Base-by-base conservation (phyloP, 2,888 invertebrate species). In the Germaria angustata region DNA sequence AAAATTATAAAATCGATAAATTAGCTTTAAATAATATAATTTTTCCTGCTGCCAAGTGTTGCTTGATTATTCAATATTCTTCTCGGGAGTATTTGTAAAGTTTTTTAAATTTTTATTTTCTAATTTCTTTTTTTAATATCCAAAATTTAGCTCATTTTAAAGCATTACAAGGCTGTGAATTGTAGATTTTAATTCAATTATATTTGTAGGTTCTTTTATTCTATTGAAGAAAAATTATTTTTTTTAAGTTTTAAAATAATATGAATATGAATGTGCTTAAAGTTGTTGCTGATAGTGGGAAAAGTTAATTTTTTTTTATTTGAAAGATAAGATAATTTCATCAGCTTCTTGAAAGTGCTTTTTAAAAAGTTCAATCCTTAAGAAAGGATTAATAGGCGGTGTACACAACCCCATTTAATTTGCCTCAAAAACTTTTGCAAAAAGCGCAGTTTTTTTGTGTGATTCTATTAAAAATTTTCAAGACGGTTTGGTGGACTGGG, bases 151-250 rank as follows among this genome's bases (percentile, higher is more conserved):
- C 89, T 89, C 89, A 89, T 89, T 88, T 89, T 85, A 88, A 89
- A 90, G 89, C 89, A 90, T 88, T 88, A 86, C 89, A 90, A 87
- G 89, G 89, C 89, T 89, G 89, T 89, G 89, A 89, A 88, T 87
- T 88, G 49, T 78, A 75, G 1, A 65, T 36, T 80, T 72, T 51
- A 32, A n/a, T 39, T 39, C 9, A 17, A 44, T 65, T 66, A 17
- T 51, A 15, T 34, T 57, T 63, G 20, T 44, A 24, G 13, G 0
- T 68, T 32, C 46, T 22, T 55, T 28, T 46, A 11, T 46, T 71
- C 57, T 66, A 11, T 46, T 32, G 17, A 11, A 22, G 46, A 53
- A 17, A 44, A 13, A 20, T 9, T 9, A 13, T 9, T 13, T 57
- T 22, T 20, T 15, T 3, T 28, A 53, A 24, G 5, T 4, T 55